Evolutionary conservation across 2,797 vertebrate species (phyloP).

Genomic region (Saguinus oedipus): DNA sequence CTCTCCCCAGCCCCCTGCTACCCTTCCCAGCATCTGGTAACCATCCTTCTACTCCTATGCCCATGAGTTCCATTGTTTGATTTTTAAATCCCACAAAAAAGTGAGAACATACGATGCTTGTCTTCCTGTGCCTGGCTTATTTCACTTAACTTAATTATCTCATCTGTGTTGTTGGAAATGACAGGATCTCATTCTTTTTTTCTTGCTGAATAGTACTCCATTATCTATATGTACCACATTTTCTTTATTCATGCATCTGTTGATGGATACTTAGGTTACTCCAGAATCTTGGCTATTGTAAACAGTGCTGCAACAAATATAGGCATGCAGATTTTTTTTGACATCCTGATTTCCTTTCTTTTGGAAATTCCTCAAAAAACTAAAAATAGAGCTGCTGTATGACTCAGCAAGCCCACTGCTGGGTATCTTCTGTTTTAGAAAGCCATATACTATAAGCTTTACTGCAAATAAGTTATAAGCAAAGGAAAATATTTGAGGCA

Average conservation of each 20-base stretch:
- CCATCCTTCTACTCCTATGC: neutral
- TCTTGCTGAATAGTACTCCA: neutral
- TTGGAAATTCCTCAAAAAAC: neutral
- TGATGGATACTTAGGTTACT: neutral
- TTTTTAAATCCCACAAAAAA: neutral
- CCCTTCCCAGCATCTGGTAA: neutral
- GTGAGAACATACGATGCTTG: neutral
- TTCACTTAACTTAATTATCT: neutral
- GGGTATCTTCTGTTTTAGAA: neutral
- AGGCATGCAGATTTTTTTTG: neutral
- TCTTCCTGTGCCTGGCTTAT: neutral
- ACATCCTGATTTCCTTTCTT: neutral
- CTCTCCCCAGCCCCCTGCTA: neutral
- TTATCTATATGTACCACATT: neutral
- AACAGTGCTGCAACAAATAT: neutral
- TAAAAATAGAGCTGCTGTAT: neutral
- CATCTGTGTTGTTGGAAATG: neutral
- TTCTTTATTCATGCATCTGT: neutral
- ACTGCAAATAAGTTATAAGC: slow-evolving; percentile 7
- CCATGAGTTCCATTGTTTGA: neutral
- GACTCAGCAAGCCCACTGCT: neutral
- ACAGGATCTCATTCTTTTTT: neutral
- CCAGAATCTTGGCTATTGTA: neutral
- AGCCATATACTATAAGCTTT: neutral
- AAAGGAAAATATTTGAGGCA: neutral